Percentiles rank a stretch among this genome's conserved stretches.
Evolutionary conservation across 1,140 invertebrate species (phyloP).

Genomic region (Triops cancriformis): DNA sequence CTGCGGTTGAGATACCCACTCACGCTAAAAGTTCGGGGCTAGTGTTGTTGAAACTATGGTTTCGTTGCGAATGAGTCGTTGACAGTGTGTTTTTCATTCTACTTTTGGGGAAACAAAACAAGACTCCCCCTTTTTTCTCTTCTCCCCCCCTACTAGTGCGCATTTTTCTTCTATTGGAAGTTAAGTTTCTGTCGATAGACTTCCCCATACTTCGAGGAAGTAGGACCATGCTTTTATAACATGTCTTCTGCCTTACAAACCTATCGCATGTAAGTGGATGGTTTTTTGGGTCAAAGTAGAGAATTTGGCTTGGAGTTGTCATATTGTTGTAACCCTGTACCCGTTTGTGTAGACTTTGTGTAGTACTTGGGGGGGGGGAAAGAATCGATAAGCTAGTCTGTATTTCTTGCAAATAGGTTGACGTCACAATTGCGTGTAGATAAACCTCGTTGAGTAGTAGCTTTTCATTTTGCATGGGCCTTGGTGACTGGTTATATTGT

Average conservation of each 20-base stretch:
- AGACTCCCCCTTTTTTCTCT: neutral
- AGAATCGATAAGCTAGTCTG: neutral
- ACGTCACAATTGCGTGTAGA: neutral
- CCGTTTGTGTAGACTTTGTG: neutral
- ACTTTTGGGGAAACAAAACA: neutral
- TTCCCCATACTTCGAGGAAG: neutral
- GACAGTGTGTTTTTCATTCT: neutral
- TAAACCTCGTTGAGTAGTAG: neutral
- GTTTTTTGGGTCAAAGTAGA: neutral
- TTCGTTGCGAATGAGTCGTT: neutral
- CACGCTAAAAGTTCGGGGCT: neutral
- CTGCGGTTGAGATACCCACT: neutral
- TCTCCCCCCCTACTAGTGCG: neutral
- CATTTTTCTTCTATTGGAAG: neutral
- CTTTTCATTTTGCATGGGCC: neutral
- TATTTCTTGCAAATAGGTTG: neutral
- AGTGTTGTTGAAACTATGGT: neutral
- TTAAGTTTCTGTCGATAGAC: neutral
- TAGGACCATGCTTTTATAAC: slow-evolving; percentile 11
- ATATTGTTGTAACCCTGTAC: too few relatives aligned
- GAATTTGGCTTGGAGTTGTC: too few relatives aligned
- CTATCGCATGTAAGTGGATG: slow-evolving; percentile 22
- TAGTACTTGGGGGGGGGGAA: neutral
- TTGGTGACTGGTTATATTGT: neutral
- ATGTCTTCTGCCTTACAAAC: slow-evolving; percentile 24